Base-by-base conservation (phyloP, 2,797 vertebrate species). In the Synaphobranchus kaupii region DNA sequence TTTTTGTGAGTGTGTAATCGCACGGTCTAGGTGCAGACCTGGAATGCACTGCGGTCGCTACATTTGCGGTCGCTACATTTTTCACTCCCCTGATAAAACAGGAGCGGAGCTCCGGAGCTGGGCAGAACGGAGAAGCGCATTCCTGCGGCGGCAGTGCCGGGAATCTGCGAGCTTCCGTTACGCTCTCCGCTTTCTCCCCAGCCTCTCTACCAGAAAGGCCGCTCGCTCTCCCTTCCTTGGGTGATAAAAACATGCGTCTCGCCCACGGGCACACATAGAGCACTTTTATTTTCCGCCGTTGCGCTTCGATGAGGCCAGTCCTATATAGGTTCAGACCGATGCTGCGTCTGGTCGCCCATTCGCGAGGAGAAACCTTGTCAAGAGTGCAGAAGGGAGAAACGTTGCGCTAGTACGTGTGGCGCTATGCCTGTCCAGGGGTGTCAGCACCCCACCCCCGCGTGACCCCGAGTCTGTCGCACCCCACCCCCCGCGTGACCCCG, bases 61-160 rank as follows among this genome's bases (percentile, higher is more conserved):
- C 54, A 12, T 80, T 80, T 28, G 54, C 82, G 54, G 73, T 47
- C 73, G 73, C 25, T 12, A 9, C 80, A 54, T 83, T 83, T 31
- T 83, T 47, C 47, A 47, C 39, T 81, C 78, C 20, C 54, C 50
- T 31, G 83, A 84, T 63, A 84, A 54, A 47, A 9, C 28, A 56
- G 60, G 31, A 47, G 13, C 31, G 83, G 17, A 15, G 31, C 48
- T 56, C n/a, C 12, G 50, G 82, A 56, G 82, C 82, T 15, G n/a
- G 8, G 44, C 73, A 78, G 71, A 81, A 12, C n/a, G 17, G 44
- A 81, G 78, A 22, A 4, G 78, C 0, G 48, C 81, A 83, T 83
- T 83, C 81, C 50, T 83, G 81, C 9, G 81, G 81, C 52, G n/a
- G 50, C 50, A 10, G 44, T 80, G 76, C 76, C 76, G 76, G 76